Evolutionary conservation across 2,797 vertebrate genomes (phyloP).

Genomic region (Pelochelys cantorii): DNA sequence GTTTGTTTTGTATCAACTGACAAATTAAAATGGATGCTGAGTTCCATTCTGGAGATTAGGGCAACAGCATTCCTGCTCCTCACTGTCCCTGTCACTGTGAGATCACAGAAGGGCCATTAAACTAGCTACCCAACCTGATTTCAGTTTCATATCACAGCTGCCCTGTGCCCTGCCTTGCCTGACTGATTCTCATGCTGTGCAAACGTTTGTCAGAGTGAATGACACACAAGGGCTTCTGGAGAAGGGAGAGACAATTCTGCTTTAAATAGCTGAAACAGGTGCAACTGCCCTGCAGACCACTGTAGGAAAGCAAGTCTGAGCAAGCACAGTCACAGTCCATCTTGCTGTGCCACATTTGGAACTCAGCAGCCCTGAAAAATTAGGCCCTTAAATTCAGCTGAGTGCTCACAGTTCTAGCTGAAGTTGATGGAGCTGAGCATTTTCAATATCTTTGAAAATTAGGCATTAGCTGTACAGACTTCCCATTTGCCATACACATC

Average conservation of each 20-base stretch:
- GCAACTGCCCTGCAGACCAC: fast-evolving
- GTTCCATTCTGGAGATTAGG: background rate
- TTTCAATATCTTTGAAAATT: background rate
- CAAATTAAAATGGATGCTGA: background rate
- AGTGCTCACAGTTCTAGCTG: background rate
- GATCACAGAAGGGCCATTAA: background rate
- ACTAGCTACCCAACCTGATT: background rate
- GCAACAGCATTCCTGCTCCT: too few species aligned
- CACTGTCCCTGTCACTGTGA: background rate
- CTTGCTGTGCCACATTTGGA: fast-evolving
- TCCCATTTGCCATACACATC: background rate
- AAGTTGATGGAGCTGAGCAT: background rate
- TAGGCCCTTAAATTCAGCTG: background rate
- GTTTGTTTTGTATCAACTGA: constrained; percentile 2
- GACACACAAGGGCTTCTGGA: fast-evolving
- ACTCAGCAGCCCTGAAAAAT: background rate
- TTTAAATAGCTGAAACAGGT: background rate
- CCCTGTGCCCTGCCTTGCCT: background rate
- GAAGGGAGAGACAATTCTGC: background rate
- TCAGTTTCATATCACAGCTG: background rate
- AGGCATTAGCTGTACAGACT: background rate
- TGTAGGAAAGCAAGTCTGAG: fast-evolving
- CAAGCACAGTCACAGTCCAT: background rate
- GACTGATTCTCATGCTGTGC: background rate
- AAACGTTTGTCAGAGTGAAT: background rate